Percentiles rank a stretch among this genome's conserved stretches.
Evolutionary conservation across 2,797 vertebrate genomes (phyloP).

Genomic region (Oreortyx pictus): DNA sequence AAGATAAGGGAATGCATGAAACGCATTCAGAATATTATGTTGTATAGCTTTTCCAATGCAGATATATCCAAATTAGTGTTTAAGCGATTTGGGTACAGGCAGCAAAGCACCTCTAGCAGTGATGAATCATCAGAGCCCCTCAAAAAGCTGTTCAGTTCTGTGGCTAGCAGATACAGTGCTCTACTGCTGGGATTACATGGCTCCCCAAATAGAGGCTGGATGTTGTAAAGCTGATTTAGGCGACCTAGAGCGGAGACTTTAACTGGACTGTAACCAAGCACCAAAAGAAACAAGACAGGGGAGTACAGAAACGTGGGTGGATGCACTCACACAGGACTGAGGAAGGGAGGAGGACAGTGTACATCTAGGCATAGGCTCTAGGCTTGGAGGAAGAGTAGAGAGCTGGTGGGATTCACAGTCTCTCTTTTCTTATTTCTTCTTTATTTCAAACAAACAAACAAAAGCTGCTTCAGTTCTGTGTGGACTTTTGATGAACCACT

Average conservation of each 20-base stretch:
- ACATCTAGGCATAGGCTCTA: neutral
- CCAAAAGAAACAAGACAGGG: neutral
- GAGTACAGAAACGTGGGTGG: neutral
- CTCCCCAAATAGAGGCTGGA: neutral
- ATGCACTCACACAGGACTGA: neutral
- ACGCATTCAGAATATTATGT: neutral
- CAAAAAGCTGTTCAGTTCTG: neutral
- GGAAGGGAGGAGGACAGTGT: neutral
- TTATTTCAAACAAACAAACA: neutral
- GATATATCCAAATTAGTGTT: neutral
- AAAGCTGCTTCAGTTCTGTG: neutral
- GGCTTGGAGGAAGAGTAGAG: neutral
- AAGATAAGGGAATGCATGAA: neutral
- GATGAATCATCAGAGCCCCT: accelerated
- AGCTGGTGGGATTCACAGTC: neutral
- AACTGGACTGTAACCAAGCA: neutral
- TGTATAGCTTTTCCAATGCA: neutral
- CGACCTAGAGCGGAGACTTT: neutral
- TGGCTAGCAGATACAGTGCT: neutral
- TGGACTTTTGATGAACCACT: neutral
- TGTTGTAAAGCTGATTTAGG: neutral
- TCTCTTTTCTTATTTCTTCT: neutral
- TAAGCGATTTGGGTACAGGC: neutral
- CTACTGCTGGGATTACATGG: neutral
- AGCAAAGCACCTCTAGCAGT: neutral